Evolutionary conservation across 1,140 invertebrate genomes (phyloP).

Genomic region (Pseudomyrmex sp.): DNA sequence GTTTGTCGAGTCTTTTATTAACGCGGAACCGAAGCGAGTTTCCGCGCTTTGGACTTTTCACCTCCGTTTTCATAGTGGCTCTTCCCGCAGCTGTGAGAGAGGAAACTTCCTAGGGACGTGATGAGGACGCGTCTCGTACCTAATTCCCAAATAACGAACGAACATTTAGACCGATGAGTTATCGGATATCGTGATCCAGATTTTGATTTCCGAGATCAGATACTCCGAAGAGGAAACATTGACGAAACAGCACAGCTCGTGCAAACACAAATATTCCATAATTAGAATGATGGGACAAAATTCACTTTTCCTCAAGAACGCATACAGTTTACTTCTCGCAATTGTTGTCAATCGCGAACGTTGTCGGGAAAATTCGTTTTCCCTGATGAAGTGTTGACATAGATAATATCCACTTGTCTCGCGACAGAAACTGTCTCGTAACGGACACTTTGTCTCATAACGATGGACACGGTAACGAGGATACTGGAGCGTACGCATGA

Average conservation of each 20-base stretch:
- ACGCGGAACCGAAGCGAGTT: constrained; percentile 40
- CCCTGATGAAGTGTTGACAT: constrained; percentile 3
- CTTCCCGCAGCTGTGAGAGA: background rate
- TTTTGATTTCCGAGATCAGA: background rate
- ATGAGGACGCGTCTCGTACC: background rate
- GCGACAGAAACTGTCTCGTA: background rate
- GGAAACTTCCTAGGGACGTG: constrained; percentile 8
- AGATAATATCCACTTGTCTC: background rate
- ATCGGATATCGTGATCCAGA: background rate
- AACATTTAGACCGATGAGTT: background rate
- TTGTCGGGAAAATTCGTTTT: background rate
- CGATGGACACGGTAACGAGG: background rate
- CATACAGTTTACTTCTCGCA: background rate
- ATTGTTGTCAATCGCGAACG: background rate
- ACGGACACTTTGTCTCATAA: background rate
- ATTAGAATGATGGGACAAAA: background rate
- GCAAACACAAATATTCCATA: background rate
- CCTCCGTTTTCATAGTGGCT: background rate
- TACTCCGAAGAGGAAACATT: background rate
- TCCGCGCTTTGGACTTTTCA: constrained; percentile 39
- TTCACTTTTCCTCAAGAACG: constrained; percentile 12
- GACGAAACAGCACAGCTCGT: background rate
- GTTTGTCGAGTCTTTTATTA: constrained; percentile 47
- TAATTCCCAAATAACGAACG: background rate
- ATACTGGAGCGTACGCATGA: background rate